phyloP scores from a whole-genome alignment of 64 coral and sea anemone genomes.

The Pachyseris speciosa region DNA sequence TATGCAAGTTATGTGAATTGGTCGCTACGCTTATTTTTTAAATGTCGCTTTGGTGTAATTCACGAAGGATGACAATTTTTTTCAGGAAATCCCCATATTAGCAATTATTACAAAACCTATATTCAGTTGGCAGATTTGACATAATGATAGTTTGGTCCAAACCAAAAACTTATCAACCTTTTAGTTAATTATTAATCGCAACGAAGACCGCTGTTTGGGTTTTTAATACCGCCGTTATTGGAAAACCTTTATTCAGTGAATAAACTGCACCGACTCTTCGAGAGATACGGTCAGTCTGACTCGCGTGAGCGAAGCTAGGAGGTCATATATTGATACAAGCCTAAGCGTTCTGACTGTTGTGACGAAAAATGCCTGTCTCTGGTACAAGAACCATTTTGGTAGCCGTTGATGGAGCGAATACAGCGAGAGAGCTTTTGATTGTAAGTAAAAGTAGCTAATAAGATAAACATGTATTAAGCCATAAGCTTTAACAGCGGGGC shows the following conservation, averaged over 20 bases:
- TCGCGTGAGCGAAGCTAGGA: too few species aligned
- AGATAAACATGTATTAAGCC: neutral
- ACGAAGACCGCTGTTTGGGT: neutral
- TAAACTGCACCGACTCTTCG: neutral
- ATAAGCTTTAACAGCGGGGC: neutral
- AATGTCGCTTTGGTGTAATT: too few species aligned
- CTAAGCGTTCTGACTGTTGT: neutral
- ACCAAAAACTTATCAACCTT: neutral
- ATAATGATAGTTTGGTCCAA: neutral
- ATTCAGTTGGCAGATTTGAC: too few species aligned
- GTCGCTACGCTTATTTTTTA: too few species aligned
- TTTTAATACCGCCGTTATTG: neutral
- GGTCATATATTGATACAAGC: neutral
- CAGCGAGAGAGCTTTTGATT: constrained; percentile 64
- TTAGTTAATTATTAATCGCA: constrained; percentile 21
- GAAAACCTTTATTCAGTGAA: neutral
- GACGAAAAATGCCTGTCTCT: neutral
- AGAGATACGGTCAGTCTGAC: too few species aligned
- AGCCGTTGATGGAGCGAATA: constrained; percentile 62
- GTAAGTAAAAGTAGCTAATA: constrained; percentile 28
- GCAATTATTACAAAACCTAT: too few species aligned
- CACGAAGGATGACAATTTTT: too few species aligned
- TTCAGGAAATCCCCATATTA: too few species aligned
- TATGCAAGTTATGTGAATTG: too few species aligned
- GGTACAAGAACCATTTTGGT: constrained; percentile 29